Conservation (phyloP, 2,113 vertebrate genomes). For the Caretta caretta region DNA sequence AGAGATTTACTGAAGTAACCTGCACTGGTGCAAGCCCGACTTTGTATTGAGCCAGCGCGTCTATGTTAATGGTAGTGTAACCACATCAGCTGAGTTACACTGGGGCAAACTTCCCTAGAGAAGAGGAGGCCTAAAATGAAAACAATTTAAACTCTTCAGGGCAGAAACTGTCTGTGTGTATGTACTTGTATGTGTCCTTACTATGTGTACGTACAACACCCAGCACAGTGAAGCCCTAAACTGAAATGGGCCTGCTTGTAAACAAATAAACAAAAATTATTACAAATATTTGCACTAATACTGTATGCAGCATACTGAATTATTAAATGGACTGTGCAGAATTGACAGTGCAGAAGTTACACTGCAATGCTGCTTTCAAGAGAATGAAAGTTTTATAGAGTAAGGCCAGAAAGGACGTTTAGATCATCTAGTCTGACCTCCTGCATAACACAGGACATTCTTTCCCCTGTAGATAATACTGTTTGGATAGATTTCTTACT, state of each 20-base stretch:
- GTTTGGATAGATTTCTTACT: conserved; percentile 79
- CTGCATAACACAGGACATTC: not conserved
- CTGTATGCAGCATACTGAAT: not conserved
- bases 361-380: not conserved
- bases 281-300: not conserved
- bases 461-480: not conserved
- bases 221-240: not conserved
- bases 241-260: not conserved
- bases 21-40: not conserved
- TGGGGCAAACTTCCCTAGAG: not conserved
- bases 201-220: not conserved
- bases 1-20: not conserved
- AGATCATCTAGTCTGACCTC: not conserved
- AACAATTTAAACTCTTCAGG: not conserved
- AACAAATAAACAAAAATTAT: not conserved
- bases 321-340: accelerated
- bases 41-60: not conserved
- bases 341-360: not conserved
- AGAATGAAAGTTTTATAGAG: not conserved
- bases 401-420: conserved; percentile 13
- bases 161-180: not conserved
- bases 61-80: not conserved
- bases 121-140: not conserved
- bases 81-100: not conserved
- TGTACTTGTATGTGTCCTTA: not conserved